Base-by-base conservation (phyloP, 2,888 invertebrate species). In the Apamea crenata region DNA sequence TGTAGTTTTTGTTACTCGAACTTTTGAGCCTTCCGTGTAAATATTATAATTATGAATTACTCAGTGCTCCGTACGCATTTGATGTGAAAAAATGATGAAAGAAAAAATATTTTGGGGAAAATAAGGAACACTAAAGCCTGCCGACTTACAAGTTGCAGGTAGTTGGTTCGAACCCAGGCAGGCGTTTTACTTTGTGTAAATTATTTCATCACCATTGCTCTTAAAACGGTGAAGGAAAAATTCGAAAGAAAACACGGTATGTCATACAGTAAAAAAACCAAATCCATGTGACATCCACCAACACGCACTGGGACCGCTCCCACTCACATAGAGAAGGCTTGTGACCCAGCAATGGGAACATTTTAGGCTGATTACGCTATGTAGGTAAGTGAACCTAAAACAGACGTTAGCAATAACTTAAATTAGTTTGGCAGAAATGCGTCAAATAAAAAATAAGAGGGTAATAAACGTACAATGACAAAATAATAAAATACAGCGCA, bases 401-500 rank as follows among this genome's bases (percentile, higher is more conserved):
- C 10, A 47, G 25, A 32, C n/a, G 25, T 6, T 21, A 44, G 53
- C 36, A 18, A 76, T 76, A 81, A 70, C 40, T 67, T 83, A 65
- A 63, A 47, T 87, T 47, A 32, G 36, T 77, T 63, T n/a, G 32
- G 4, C 29, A 72, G 65, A 67, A 82, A 67, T 47, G 67, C 16
- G 16, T 63, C 21, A 50, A 65, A 75, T 29, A 71, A 67, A 82
- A 67, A 70, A 25, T 25, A 29, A 67, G 10, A 70, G 14, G 40
- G 56, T 18, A 77, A 80, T 84, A 80, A 83, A 83, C 53, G 56
- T 61, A 76, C 75, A 70, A 59, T 70, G 65, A 67, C 82, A 82
- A 74, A 82, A 74, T 74, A 82, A 82, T 82, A 82, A 82, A 82
- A 86, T 86, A 82, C 59, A 82, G 61, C 44, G 50, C 76, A 61